phyloP scores from a whole-genome alignment of 2,113 vertebrate species.

The Heteronetta atricapilla region DNA sequence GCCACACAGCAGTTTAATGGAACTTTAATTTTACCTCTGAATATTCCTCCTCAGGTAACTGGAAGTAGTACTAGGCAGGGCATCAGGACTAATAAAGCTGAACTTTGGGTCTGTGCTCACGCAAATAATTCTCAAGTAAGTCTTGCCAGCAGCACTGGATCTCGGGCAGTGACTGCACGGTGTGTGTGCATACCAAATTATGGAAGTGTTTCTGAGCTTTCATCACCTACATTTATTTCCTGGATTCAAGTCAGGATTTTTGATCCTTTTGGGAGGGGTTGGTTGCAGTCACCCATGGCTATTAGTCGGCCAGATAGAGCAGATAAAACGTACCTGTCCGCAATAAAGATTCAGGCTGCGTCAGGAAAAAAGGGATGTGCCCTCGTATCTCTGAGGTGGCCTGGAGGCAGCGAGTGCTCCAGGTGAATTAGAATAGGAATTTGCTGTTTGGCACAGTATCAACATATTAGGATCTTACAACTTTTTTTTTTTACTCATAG shows the following conservation, averaged over 20 bases:
- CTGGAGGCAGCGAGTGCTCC: background rate
- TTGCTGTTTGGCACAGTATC: background rate
- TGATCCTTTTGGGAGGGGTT: background rate
- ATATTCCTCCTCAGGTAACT: background rate
- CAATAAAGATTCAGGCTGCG: background rate
- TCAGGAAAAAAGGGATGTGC: background rate
- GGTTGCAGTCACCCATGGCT: background rate
- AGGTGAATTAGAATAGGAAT: background rate
- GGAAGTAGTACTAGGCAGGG: background rate
- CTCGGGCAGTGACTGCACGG: background rate
- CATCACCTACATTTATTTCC: accelerated
- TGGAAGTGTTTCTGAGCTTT: background rate
- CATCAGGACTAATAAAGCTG: background rate
- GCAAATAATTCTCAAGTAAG: background rate
- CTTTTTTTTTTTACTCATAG: background rate
- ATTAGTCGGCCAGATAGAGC: background rate
- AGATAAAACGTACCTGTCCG: background rate
- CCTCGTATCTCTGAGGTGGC: background rate
- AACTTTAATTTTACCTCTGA: background rate
- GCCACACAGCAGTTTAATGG: background rate
- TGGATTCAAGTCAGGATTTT: background rate
- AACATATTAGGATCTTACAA: background rate
- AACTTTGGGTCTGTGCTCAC: background rate
- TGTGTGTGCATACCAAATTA: background rate
- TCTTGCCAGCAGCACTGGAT: background rate